phyloP scores from a whole-genome alignment of 2,888 invertebrate genomes.

The Cancer borealis region DNA sequence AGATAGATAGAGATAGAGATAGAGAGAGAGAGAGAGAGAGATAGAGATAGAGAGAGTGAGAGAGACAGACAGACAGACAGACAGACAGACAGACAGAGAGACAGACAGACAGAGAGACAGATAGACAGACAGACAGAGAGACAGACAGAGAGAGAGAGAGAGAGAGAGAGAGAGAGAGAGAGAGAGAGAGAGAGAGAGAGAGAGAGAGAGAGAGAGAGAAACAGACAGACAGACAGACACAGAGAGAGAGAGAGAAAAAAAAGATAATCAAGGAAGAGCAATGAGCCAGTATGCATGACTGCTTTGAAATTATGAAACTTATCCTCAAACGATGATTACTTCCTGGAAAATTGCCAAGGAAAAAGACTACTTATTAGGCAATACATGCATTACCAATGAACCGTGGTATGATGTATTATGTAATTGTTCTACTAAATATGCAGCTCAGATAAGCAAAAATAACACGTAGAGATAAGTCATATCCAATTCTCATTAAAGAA shows the following conservation, averaged over 20 bases:
- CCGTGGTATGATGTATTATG: not conserved
- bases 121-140: not conserved
- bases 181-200: constrained; percentile 58
- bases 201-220: constrained; percentile 46
- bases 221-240: constrained; percentile 28
- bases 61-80: not conserved
- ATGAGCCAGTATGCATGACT: not conserved
- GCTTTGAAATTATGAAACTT: not conserved
- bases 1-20: not conserved
- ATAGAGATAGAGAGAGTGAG: no score
- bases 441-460: not conserved
- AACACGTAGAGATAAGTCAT: not conserved
- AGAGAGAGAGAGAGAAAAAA: constrained; percentile 44
- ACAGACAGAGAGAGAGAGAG: constrained; percentile 5
- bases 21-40: constrained; percentile 3
- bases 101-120: constrained; percentile 1
- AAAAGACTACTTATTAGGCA: constrained; percentile 11
- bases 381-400: not conserved
- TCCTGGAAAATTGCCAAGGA: constrained; percentile 9
- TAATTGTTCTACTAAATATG: constrained; percentile 5
- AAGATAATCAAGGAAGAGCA: not conserved
- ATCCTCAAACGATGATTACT: not conserved
- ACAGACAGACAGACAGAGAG: not conserved
- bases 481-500: not conserved
- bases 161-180: constrained; percentile 43